Base-by-base conservation (phyloP, 2,888 invertebrate species). In the Parelbella ahira region DNA sequence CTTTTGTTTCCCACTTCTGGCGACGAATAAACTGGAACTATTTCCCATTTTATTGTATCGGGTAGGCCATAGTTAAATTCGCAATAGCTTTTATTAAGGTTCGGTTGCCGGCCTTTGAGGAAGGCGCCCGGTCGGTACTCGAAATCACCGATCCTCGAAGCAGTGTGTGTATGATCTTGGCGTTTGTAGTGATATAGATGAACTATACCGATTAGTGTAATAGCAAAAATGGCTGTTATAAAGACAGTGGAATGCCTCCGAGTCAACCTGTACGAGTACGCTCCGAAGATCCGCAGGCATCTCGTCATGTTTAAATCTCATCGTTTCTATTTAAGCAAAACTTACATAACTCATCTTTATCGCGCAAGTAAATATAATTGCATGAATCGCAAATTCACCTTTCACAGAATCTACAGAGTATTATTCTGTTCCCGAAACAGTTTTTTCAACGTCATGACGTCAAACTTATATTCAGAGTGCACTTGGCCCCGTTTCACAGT, bases 51-150 rank as follows among this genome's bases (percentile, higher is more conserved):
- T n/a, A 92, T 68, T 7, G 67, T 68, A 20, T 83, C 66, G 1
- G 91, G 91, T 29, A 91, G 73, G 28, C 90, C 90, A 58, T 90
- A 91, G 50, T 89, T 89, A 56, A 90, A 91, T 36, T 83, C 76
- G 59, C 92, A 93, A 61, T 86, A 91, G 33, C 61, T 78, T 42
- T 52, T 61, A 57, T 91, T 92, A 30, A 79, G 80, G 18, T 78
- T 77, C 45, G 90, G 90, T 47, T 86, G 81, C 30, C 60, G 67
- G 24, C 89, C 89, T 52, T 68, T 75, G 4, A 88, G 58, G 51
- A 89, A 89, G 8, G 66, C 52, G 18, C 87, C 80, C 7, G 86
- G 84, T 51, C 63, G 70, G 52, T 88, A 80, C 50, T 79, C 71
- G 61, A 71, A 83, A 57, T 87, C 79, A 72, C 82, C 84, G 61